Percentiles rank a stretch among this genome's conserved stretches.
These are phyloP conservation scores for Polyergus mexicanus DNA, from an alignment of 1,140 invertebrate species.

Conservation along the genomic window DNA sequence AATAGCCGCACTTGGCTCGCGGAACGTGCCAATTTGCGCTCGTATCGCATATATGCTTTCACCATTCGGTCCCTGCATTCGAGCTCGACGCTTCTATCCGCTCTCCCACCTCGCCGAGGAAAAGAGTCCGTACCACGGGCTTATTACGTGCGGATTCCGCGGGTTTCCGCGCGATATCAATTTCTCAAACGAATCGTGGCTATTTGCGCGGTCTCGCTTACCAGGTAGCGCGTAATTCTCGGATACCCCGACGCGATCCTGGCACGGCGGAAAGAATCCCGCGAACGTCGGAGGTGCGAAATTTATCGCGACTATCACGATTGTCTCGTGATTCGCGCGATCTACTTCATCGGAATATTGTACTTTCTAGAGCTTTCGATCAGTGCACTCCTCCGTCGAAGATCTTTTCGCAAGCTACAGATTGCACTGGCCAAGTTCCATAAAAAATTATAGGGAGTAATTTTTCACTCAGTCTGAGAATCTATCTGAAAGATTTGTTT, in stretches of 20 bases:
- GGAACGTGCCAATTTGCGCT: slow-evolving; percentile 62
- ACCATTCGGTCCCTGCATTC: slow-evolving; percentile 51
- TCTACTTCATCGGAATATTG: neutral
- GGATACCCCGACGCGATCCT: slow-evolving; percentile 34
- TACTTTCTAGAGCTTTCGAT: neutral
- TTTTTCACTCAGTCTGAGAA: neutral
- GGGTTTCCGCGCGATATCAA: slow-evolving; percentile 59
- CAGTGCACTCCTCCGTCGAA: neutral
- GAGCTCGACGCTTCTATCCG: slow-evolving; percentile 26
- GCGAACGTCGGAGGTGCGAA: slow-evolving; percentile 32
- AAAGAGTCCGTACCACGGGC: slow-evolving; percentile 50
- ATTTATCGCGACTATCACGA: slow-evolving; percentile 3
- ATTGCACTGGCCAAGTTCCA: neutral
- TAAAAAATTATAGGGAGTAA: neutral
- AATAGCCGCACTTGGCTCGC: slow-evolving; percentile 48
- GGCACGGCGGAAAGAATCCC: slow-evolving; percentile 29
- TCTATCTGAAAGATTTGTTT: neutral
- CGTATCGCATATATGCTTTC: slow-evolving; percentile 62
- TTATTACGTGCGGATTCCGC: slow-evolving; percentile 61
- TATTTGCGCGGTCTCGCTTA: slow-evolving; percentile 47
- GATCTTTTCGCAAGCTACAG: neutral
- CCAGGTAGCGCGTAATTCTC: slow-evolving; percentile 53
- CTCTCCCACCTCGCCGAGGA: slow-evolving; percentile 25
- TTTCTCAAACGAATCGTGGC: slow-evolving; percentile 65
- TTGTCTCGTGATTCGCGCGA: neutral